These are phyloP conservation scores for Aspidapion aeneum DNA, from an alignment of 2,888 invertebrate species.

Conservation along the genomic window DNA sequence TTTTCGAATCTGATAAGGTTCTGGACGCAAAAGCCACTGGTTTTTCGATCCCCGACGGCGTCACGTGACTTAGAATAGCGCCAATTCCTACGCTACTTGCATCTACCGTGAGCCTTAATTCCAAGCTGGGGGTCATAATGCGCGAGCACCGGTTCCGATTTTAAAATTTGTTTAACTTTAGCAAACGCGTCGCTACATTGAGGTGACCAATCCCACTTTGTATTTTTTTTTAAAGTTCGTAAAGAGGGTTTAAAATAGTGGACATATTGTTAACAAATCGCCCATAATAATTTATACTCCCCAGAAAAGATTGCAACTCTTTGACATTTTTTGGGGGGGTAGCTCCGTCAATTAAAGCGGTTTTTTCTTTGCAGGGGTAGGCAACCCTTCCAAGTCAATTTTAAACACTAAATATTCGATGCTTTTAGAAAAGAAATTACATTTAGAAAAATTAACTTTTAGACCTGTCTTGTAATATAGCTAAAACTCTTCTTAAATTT, in stretches of 20 bases:
- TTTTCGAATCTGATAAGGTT: conserved; percentile 31
- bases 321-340: too few relatives aligned
- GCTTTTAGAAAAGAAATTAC: conserved; percentile 16
- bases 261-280: conserved; percentile 21
- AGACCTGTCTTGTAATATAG: conserved; percentile 21
- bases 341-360: too few relatives aligned
- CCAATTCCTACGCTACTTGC: conserved; percentile 28
- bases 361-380: conserved; percentile 14
- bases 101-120: conserved; percentile 15
- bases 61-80: conserved; percentile 31
- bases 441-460: conserved; percentile 21
- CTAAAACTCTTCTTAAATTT: conserved; percentile 17
- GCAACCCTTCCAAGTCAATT: conserved; percentile 21
- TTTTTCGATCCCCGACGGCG: conserved; percentile 32
- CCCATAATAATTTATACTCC: conserved; percentile 18
- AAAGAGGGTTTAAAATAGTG: conserved; percentile 22
- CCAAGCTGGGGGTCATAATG: conserved; percentile 12
- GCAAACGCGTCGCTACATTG: conserved; percentile 12
- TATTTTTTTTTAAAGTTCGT: conserved; percentile 19
- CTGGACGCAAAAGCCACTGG: conserved; percentile 39
- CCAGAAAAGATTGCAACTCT: too few relatives aligned
- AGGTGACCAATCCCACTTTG: conserved; percentile 16
- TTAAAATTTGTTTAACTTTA: conserved; percentile 18
- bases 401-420: conserved; percentile 1
- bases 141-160: not conserved